These are phyloP conservation scores for Ammodytes marinus DNA, from an alignment of 2,113 vertebrate genomes.

Conservation along the genomic window DNA sequence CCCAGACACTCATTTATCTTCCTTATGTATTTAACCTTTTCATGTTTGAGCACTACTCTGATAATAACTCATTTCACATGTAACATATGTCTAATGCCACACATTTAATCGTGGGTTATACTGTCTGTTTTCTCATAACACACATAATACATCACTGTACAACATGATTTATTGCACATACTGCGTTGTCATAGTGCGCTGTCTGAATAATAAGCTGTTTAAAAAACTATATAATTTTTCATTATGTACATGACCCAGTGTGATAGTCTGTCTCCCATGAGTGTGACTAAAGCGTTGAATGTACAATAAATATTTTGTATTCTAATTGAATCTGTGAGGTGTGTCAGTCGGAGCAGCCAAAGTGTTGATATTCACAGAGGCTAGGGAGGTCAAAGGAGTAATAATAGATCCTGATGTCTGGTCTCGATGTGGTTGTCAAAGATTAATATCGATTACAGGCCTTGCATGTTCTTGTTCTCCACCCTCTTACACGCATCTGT, in stretches of 20 bases:
- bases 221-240: constrained; percentile 1
- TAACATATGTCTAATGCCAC: constrained; percentile 21
- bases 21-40: constrained; percentile 4
- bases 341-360: constrained; percentile 2
- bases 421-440: constrained; percentile 61
- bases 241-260: constrained; percentile 19
- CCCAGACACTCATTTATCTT: constrained; percentile 31
- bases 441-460: constrained; percentile 63
- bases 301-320: constrained; percentile 53
- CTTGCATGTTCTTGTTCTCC: constrained; percentile 38
- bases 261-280: constrained; percentile 20
- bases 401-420: constrained; percentile 71
- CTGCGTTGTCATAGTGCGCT: background rate
- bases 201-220: constrained; percentile 13
- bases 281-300: constrained; percentile 19
- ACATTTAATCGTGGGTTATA: constrained; percentile 9
- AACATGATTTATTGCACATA: background rate
- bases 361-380: constrained; percentile 1
- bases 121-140: constrained; percentile 3
- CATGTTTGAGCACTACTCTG: constrained; percentile 3
- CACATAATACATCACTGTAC: constrained; percentile 12
- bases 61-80: constrained; percentile 6
- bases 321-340: constrained; percentile 32
- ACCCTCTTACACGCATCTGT: constrained; percentile 33
- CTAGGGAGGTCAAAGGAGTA: constrained; percentile 57